phyloP scores from a whole-genome alignment of 2,888 invertebrate genomes.

The Agrotis exclamationis region DNA sequence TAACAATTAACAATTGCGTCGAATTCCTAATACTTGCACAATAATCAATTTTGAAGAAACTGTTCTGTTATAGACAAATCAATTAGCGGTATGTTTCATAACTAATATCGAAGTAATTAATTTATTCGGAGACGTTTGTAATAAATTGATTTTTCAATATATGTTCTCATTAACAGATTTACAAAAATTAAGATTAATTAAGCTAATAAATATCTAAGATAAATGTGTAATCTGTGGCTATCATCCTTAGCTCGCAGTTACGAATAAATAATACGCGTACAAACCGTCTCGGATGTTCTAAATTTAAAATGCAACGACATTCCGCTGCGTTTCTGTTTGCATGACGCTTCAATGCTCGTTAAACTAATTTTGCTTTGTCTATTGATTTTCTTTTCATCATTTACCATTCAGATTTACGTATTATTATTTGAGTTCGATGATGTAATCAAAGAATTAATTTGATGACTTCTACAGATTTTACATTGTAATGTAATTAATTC shows the following conservation, averaged over 20 bases:
- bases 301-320: constrained; percentile 77
- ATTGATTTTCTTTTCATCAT: constrained; percentile 14
- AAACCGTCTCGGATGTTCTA: constrained; percentile 72
- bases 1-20: constrained; percentile 1
- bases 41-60: constrained; percentile 14
- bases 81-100: constrained; percentile 11
- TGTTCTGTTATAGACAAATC: constrained; percentile 14
- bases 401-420: constrained; percentile 2
- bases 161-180: constrained; percentile 3
- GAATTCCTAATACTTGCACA: background rate
- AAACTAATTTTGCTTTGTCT: constrained; percentile 61
- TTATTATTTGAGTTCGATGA: background rate
- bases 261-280: constrained; percentile 68
- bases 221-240: constrained; percentile 19
- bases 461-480: constrained; percentile 1
- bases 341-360: constrained; percentile 62
- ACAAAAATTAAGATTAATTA: background rate
- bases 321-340: constrained; percentile 64
- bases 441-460: constrained; percentile 15
- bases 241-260: constrained; percentile 59
- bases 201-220: constrained; percentile 25
- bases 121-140: constrained; percentile 4
- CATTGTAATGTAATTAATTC: constrained; percentile 41
- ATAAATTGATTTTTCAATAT: constrained; percentile 11
- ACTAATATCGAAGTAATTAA: background rate